Evolutionary conservation across 1,140 invertebrate species (phyloP).

Genomic region (Drosophila ficusphila): DNA sequence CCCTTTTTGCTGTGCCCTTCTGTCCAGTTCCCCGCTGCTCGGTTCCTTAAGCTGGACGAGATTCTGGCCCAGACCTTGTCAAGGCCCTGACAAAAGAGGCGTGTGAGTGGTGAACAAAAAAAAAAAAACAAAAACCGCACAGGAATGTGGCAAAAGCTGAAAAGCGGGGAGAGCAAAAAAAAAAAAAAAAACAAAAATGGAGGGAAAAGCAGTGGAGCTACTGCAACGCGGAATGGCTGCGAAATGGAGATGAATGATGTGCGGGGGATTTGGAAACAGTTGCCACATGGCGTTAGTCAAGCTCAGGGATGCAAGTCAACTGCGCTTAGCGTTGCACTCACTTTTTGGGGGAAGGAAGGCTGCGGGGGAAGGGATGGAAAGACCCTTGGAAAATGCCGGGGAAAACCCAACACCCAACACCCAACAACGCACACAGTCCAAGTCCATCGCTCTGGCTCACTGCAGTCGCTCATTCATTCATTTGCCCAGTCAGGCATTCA

Average conservation of each 20-base stretch:
- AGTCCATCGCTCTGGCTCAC: constrained; percentile 3
- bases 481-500: constrained; percentile 78
- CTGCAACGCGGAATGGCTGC: constrained; percentile 13
- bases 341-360: background rate
- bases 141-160: constrained; percentile 30
- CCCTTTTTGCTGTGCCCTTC: background rate
- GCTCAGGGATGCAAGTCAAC: constrained; percentile 61
- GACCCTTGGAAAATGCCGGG: background rate
- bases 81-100: constrained; percentile 10
- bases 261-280: constrained; percentile 59
- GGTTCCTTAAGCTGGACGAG: constrained; percentile 12
- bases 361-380: background rate
- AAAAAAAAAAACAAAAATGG: too few species aligned
- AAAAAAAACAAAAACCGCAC: too few species aligned
- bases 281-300: constrained; percentile 66
- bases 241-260: constrained; percentile 66
- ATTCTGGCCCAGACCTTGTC: constrained; percentile 37
- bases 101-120: constrained; percentile 8
- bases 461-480: constrained; percentile 71
- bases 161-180: background rate
- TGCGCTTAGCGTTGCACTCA: constrained; percentile 54
- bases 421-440: background rate
- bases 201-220: background rate
- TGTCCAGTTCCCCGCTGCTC: background rate
- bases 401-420: background rate